Evolutionary conservation across 2,113 vertebrate genomes (phyloP).

Genomic region (Alosa alosa): DNA sequence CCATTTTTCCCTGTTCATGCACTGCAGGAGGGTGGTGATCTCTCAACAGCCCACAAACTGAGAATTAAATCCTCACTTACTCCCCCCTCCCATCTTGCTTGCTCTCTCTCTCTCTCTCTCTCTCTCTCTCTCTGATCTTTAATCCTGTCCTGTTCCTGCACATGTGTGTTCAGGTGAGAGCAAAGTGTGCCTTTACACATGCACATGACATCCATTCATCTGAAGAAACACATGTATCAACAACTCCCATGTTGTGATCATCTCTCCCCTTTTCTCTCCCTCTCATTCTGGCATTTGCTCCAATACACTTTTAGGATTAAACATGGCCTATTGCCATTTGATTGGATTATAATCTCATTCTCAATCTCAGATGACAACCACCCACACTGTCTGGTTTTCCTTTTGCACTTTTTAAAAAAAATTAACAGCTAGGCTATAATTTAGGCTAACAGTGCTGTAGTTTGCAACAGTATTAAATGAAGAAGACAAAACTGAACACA

Average conservation of each 20-base stretch:
- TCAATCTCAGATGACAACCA: not conserved
- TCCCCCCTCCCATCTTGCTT: not conserved
- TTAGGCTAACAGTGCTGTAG: not conserved
- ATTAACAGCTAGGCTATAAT: not conserved
- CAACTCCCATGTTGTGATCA: no score
- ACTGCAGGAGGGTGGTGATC: not conserved
- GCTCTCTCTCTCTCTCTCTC: no score
- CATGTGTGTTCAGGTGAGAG: slow-evolving; percentile 26
- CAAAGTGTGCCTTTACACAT: not conserved
- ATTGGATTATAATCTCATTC: slow-evolving; percentile 68
- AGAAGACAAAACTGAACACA: not conserved
- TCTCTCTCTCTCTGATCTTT: slow-evolving; percentile 4
- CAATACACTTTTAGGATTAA: slow-evolving; percentile 65
- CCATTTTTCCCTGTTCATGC: not conserved
- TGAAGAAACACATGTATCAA: not conserved
- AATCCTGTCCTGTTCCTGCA: slow-evolving; percentile 19
- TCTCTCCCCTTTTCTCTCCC: not conserved
- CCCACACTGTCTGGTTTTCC: not conserved
- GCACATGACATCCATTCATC: not conserved
- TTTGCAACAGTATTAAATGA: not conserved
- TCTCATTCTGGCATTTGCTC: slow-evolving; percentile 17
- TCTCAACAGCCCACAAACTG: not conserved
- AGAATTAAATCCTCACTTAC: not conserved
- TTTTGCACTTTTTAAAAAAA: not conserved
- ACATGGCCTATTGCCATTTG: slow-evolving; percentile 64